Base-by-base conservation (phyloP, 1,140 invertebrate genomes). In the Conopomorpha cramerella region DNA sequence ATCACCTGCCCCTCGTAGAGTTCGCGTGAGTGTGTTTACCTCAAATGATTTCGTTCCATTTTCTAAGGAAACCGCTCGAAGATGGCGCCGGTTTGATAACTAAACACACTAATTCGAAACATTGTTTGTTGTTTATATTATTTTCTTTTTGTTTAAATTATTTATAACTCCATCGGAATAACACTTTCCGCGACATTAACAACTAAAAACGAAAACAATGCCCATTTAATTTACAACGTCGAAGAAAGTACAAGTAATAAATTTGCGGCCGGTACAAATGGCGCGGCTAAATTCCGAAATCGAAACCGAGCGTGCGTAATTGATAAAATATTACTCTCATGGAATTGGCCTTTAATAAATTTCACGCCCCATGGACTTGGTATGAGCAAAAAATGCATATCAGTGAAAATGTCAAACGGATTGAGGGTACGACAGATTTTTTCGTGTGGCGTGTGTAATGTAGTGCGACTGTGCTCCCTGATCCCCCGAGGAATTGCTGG, bases 281-380 rank as follows among this genome's bases (percentile, higher is more conserved):
- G 45, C 47, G 35, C 56, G 41, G 36, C 34, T 38, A 58, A 64
- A 70, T 54, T 49, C 46, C 37, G 43, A 58, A 66, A 62, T 62
- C 46, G 55, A 67, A 68, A 58, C 56, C 54, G 41, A 66, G 54
- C 67, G 53, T 67, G 46, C 42, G 54, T 62, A 70, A 71, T 65
- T 67, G 56, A 67, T 76, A 65, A 76, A 71, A 63, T 72, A 76
- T 70, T 59, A 59, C 52, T 47, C n/a, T n/a, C 52, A 60, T 54
- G 43, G 50, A 51, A 59, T 49, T 51, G 53, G 52, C 50, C 51
- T 66, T 61, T 63, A 62, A 63, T 68, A 68, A 60, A 67, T 68
- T 71, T 71, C 57, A 74, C 50, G 66, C 54, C 36, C 45, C 58
- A 61, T 63, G 45, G 53, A 38, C 45, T 42, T 41, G 42, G 46